Conservation (phyloP, 2,797 vertebrate species). For the Syndactyla subalaris region DNA sequence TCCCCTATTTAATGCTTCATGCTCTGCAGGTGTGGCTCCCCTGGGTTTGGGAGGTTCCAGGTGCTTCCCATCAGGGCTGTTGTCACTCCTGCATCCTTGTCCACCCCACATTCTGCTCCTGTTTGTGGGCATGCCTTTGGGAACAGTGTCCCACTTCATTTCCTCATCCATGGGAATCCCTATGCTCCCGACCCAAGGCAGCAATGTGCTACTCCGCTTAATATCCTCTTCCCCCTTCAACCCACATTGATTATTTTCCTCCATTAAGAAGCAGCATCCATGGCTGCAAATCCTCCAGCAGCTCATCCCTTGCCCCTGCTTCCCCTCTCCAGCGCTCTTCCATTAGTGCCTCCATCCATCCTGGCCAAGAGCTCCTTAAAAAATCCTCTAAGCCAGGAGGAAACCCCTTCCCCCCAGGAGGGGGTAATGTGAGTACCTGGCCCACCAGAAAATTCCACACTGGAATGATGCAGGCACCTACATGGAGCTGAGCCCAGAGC, state of each 20-base stretch:
- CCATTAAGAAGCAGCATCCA: background rate
- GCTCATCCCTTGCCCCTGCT: background rate
- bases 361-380: background rate
- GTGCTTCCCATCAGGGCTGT: background rate
- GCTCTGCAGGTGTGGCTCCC: fast-evolving
- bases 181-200: fast-evolving
- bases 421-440: fast-evolving
- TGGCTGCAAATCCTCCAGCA: background rate
- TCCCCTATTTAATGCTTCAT: background rate
- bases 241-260: background rate
- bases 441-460: background rate
- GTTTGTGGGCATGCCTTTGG: fast-evolving
- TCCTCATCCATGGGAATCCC: background rate
- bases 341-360: background rate
- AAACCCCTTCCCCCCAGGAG: fast-evolving
- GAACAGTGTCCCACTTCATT: fast-evolving
- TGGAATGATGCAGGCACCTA: fast-evolving
- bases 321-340: background rate
- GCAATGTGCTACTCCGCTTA: fast-evolving
- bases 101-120: background rate
- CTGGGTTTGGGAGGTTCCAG: fast-evolving
- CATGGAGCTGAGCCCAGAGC: fast-evolving
- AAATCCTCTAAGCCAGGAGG: background rate
- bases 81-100: background rate
- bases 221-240: background rate